Evolutionary conservation across 2,113 vertebrate species (phyloP).

Genomic region (Alosa alosa): DNA sequence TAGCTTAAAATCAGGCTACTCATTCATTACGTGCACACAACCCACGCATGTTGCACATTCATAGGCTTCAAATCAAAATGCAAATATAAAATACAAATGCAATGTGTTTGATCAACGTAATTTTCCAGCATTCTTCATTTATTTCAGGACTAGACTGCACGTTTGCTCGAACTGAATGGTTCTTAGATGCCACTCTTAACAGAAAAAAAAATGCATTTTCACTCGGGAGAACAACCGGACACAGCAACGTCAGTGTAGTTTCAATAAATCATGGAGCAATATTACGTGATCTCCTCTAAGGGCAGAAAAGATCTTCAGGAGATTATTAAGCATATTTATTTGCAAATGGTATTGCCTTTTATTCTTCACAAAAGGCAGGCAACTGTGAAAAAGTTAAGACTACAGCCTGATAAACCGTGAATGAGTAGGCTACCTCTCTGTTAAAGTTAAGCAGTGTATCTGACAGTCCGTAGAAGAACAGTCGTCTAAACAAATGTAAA

Average conservation of each 20-base stretch:
- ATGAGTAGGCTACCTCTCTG: neutral
- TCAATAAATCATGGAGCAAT: neutral
- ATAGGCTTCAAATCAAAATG: neutral
- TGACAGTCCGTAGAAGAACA: neutral
- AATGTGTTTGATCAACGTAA: neutral
- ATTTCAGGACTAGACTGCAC: too few relatives aligned
- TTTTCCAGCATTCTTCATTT: too few relatives aligned
- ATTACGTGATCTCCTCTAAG: neutral
- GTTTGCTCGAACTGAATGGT: neutral
- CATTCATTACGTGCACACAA: neutral
- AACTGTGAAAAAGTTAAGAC: neutral
- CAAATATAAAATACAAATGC: neutral
- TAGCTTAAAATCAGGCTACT: neutral
- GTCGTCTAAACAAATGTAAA: neutral
- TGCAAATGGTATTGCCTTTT: neutral
- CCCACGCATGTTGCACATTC: neutral
- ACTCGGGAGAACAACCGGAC: neutral
- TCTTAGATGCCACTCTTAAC: neutral
- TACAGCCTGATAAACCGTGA: neutral
- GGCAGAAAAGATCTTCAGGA: neutral
- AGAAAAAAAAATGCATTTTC: neutral
- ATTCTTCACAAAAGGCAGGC: neutral
- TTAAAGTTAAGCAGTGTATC: neutral
- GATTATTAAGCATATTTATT: neutral
- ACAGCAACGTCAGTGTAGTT: neutral